Base-by-base conservation (phyloP, 2,797 vertebrate genomes). In the Allobates femoralis region DNA sequence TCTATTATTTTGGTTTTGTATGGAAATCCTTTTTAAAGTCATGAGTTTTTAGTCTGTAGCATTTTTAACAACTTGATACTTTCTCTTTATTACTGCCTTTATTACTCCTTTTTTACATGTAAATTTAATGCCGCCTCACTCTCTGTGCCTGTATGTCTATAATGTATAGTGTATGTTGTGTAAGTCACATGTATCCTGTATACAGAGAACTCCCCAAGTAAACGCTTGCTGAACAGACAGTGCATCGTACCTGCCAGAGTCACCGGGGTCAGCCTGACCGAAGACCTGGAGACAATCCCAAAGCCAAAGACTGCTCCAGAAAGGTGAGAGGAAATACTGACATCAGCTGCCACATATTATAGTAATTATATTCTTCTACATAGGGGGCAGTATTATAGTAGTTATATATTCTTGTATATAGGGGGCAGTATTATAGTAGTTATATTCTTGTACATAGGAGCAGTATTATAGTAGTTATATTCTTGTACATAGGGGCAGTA, bases 241-340 rank as follows among this genome's bases (percentile, higher is more conserved):
- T 21, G 69, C 28, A 84, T 90, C 56, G 90, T 90, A 75, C 90
- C 92, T 16, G 85, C 90, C 84, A 93, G 89, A 90, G 89, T 89
- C 50, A 90, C 90, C 86, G 86, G 86, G 14, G 76, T 90, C 79
- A 87, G 71, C 80, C 86, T 88, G 32, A 89, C 80, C 4, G 90
- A 91, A 46, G 90, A 92, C 46, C 50, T 89, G 67, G 90, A 92
- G 74, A 87, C 41, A 67, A 87, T 71, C 18, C 89, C 79, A 66
- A 87, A 89, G 14, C 87, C 89, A 87, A 83, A 75, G 77, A 81
- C 87, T 66, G 71, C 84, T 28, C 69, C 79, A 30, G 88, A 92
- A 83, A 94, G 92, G 95, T 95, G 92, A 90, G 56, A 18, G 23
- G 11, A 37, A 62, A 10, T 26, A 4, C n/a, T n/a, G 56, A 60